Percentiles rank a stretch among this genome's conserved stretches.
These are phyloP conservation scores for Brachycybe producta DNA, from an alignment of 2,888 invertebrate genomes.

Conservation along the genomic window DNA sequence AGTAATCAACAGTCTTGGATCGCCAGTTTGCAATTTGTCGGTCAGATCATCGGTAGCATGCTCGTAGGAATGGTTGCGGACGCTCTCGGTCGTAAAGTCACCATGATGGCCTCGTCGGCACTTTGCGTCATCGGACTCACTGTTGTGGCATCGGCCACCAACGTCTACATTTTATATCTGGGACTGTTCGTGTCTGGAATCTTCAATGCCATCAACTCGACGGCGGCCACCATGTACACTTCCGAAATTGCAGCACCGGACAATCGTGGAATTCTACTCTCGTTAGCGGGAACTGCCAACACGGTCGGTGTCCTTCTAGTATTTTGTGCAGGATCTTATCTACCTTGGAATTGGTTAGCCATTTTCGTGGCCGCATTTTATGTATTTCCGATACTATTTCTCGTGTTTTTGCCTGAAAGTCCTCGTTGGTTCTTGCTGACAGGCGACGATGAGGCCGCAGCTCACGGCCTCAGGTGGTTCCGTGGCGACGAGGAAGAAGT, in stretches of 20 bases:
- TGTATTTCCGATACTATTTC: slow-evolving; percentile 60
- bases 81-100: too few species aligned
- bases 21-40: too few species aligned
- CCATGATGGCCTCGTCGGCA: too few species aligned
- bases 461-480: slow-evolving; percentile 64
- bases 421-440: slow-evolving; percentile 44
- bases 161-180: too few species aligned
- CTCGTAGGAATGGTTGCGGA: too few species aligned
- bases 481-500: slow-evolving; percentile 65
- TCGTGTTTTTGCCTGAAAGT: slow-evolving; percentile 79
- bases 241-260: slow-evolving; percentile 87
- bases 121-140: too few species aligned
- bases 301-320: slow-evolving; percentile 62
- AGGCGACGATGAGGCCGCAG: slow-evolving; percentile 51
- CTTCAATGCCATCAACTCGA: too few species aligned
- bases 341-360: slow-evolving; percentile 70
- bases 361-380: slow-evolving; percentile 61
- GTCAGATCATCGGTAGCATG: too few species aligned
- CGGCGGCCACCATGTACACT: slow-evolving; percentile 84
- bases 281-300: slow-evolving; percentile 75
- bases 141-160: too few species aligned
- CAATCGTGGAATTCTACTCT: slow-evolving; percentile 77
- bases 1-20: too few species aligned
- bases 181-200: too few species aligned
- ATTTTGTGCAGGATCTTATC: slow-evolving; percentile 60